Conservation (phyloP, 2,888 invertebrate genomes). For the Yponomeuta sedellus region DNA sequence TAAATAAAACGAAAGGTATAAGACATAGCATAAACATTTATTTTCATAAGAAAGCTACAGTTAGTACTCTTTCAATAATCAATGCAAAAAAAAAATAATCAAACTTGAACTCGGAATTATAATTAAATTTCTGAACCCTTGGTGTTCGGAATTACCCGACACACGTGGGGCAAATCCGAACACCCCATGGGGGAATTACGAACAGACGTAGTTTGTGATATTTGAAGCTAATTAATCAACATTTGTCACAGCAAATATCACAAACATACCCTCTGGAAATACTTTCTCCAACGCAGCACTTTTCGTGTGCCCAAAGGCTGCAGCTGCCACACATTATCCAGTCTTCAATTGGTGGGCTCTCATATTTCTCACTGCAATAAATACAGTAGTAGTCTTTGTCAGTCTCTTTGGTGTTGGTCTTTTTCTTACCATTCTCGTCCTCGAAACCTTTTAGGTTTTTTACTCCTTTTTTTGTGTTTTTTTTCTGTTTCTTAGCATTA, state of each 20-base stretch:
- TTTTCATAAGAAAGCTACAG: too few relatives aligned
- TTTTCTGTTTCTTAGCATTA: too few relatives aligned
- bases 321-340: constrained; percentile 24
- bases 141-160: constrained; percentile 14
- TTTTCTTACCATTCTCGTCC: constrained; percentile 13
- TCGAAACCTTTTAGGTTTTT: too few relatives aligned
- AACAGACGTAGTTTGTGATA: constrained; percentile 10
- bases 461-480: too few relatives aligned
- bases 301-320: constrained; percentile 24
- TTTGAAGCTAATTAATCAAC: constrained; percentile 2
- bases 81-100: constrained; percentile 6
- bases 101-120: constrained; percentile 7
- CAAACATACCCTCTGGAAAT: constrained; percentile 18
- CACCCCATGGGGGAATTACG: constrained; percentile 19
- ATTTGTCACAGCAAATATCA: constrained; percentile 20
- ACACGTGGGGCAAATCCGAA: constrained; percentile 18
- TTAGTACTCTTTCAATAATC: neutral
- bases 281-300: constrained; percentile 20
- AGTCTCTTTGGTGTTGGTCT: constrained; percentile 18
- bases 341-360: constrained; percentile 21
- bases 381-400: constrained; percentile 16
- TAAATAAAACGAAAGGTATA: constrained; percentile 15
- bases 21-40: neutral
- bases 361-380: constrained; percentile 21
- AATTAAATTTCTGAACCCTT: constrained; percentile 16